A percentile compares a stretch with the other conserved stretches of the same genome.
These are phyloP conservation scores for Cyprinodon brontotheroides DNA, from an alignment of 2,113 vertebrate genomes.

Conservation along the genomic window DNA sequence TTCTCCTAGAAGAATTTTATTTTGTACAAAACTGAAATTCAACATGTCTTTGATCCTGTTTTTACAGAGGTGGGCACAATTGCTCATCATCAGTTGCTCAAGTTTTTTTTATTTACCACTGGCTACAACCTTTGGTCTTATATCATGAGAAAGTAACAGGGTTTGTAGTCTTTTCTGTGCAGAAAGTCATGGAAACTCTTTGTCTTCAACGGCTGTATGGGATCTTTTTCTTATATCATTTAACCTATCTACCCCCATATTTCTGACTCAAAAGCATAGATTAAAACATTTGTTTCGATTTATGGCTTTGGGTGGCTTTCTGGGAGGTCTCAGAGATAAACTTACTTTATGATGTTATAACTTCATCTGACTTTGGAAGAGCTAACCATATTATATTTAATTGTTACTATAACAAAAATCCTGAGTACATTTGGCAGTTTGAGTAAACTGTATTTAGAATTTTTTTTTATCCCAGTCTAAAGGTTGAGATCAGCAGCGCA, in stretches of 20 bases:
- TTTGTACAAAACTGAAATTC: too few species aligned
- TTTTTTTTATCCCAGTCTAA: conserved; percentile 16
- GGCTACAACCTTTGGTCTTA: background rate
- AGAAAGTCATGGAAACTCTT: background rate
- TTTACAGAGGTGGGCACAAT: background rate
- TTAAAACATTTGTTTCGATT: background rate
- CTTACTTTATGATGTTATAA: background rate
- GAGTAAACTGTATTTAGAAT: background rate
- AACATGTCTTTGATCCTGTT: background rate
- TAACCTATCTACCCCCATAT: background rate
- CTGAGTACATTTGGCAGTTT: background rate
- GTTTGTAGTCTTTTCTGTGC: background rate
- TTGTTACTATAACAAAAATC: background rate
- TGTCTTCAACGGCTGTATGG: background rate
- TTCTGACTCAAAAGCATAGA: background rate
- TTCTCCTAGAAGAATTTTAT: too few species aligned
- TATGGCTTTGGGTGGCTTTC: background rate
- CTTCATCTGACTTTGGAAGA: background rate
- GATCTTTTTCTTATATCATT: background rate
- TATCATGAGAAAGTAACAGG: background rate
- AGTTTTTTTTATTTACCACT: background rate
- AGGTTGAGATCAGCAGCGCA: conserved; percentile 9
- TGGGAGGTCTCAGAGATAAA: background rate
- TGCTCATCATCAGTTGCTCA: background rate
- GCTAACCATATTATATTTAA: background rate